Conservation (phyloP, 2,888 invertebrate species). For the Gymnocheta viridis region DNA sequence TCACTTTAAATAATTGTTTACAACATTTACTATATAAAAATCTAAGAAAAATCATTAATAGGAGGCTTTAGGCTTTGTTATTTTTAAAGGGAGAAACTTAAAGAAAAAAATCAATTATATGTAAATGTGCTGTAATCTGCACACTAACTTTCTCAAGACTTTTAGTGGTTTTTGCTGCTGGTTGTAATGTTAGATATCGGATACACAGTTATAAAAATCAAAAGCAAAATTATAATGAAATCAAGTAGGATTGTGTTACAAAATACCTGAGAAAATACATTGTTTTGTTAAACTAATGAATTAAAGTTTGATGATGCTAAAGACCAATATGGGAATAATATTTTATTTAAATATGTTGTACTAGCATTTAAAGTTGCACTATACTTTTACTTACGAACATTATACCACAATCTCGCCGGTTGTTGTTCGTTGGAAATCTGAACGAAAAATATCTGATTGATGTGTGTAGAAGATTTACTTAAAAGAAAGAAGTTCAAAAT, state of each 20-base stretch:
- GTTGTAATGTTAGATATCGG: not conserved
- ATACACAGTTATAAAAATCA: not conserved
- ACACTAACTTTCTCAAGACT: not conserved
- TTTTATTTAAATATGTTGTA: not conserved
- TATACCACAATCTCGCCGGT: too few species aligned
- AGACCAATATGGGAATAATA: not conserved
- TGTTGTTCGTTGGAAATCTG: too few species aligned
- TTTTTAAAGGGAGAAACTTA: constrained; percentile 39
- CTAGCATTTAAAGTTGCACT: too few species aligned
- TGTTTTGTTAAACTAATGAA: not conserved
- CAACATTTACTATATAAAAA: constrained; percentile 29
- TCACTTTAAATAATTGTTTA: constrained; percentile 58
- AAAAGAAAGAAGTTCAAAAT: too few species aligned
- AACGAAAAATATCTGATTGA: too few species aligned
- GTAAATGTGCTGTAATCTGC: constrained; percentile 11
- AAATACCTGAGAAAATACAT: not conserved
- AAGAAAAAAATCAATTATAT: constrained; percentile 49
- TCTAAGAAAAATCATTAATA: constrained; percentile 44
- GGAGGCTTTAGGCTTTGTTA: constrained; percentile 49
- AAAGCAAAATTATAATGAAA: not conserved
- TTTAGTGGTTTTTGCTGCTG: too few species aligned
- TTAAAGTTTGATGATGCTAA: not conserved
- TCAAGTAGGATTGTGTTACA: not conserved
- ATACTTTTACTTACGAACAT: too few species aligned
- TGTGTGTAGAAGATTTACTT: too few species aligned